phyloP scores from a whole-genome alignment of 2,888 invertebrate species.

The Diplolepis rosae region DNA sequence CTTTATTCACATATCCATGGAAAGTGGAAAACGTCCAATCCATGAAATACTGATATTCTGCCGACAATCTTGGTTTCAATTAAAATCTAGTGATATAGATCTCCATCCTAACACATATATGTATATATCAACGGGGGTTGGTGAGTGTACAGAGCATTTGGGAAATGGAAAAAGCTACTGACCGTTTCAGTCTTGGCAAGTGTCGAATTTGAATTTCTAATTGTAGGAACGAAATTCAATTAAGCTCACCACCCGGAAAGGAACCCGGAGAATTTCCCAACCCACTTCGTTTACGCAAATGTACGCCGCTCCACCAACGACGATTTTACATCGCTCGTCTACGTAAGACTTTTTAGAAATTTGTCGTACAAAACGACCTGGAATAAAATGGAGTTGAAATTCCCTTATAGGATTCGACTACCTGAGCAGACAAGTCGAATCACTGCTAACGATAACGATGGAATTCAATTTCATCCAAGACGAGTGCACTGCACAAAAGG shows the following conservation, averaged over 20 bases:
- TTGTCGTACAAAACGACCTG: not conserved
- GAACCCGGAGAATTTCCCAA: slow-evolving; percentile 25
- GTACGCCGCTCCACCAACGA: not conserved
- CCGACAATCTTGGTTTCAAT: not conserved
- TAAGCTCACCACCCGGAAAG: slow-evolving; percentile 49
- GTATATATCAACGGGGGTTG: not conserved
- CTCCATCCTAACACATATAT: not conserved
- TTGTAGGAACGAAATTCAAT: slow-evolving; percentile 67
- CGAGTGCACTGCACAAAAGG: too few species aligned
- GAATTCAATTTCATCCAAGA: not conserved
- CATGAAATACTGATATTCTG: too few species aligned
- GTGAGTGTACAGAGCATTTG: not conserved
- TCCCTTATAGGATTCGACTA: not conserved
- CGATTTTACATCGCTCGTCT: slow-evolving; percentile 16
- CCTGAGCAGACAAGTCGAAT: not conserved
- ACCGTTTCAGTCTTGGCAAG: slow-evolving; percentile 36
- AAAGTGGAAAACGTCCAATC: too few species aligned
- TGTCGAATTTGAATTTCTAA: slow-evolving; percentile 70
- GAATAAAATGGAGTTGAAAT: not conserved
- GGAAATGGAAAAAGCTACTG: slow-evolving; percentile 45
- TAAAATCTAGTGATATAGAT: not conserved
- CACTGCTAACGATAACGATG: not conserved
- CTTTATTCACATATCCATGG: not conserved
- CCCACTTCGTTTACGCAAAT: slow-evolving; percentile 13
- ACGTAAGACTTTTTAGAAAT: slow-evolving; percentile 4